Base-by-base conservation (phyloP, 2,113 vertebrate species). In the Trogon surrucura region DNA sequence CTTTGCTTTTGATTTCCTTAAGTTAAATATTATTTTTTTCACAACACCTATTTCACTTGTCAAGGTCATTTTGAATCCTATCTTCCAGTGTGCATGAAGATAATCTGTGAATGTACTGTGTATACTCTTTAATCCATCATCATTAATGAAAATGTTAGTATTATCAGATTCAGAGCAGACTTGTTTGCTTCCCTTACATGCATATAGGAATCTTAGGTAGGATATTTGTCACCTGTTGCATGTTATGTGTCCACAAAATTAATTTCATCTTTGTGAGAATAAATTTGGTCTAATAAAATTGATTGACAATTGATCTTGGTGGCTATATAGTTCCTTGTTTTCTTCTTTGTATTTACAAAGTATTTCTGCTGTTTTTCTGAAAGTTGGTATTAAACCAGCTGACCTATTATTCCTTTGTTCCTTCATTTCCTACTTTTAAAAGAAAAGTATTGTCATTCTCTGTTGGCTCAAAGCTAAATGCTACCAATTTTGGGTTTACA, bases 101-200 rank as follows among this genome's bases (percentile, higher is more conserved):
- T 25, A 71, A 70, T 29, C 17, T 2, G 5, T 10, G 85, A 74
- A 57, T 22, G 8, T 65, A 13, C 2, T 30, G 3, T 54, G 6
- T 48, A 22, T 48, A 70, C 2, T 54, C 30, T 69, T n/a, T 56
- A 61, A 71, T n/a, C 5, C 11, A 34, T 23, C 17, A 81, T 17
- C 16, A 30, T 32, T 65, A 80, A 44, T 44, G 15, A 47, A 69
- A 89, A 36, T 56, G 47, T 51, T 25, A 60, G 2, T 51, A 13
- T 21, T 36, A 36, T 9, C 1, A 6, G 56, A 27, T 69, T 60
- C 32, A 50, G 67, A 89, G 69, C 3, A 62, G 50, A 41, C 3
- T 62, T 72, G 2, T 58, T 51, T 51, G 13, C 19, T 73, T 77
- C 50, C 13, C 3, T 84, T 65, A n/a, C 6, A 29, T 0, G 0